These are phyloP conservation scores for Laodelphax striatellus DNA, from an alignment of 1,140 invertebrate species.

Conservation along the genomic window DNA sequence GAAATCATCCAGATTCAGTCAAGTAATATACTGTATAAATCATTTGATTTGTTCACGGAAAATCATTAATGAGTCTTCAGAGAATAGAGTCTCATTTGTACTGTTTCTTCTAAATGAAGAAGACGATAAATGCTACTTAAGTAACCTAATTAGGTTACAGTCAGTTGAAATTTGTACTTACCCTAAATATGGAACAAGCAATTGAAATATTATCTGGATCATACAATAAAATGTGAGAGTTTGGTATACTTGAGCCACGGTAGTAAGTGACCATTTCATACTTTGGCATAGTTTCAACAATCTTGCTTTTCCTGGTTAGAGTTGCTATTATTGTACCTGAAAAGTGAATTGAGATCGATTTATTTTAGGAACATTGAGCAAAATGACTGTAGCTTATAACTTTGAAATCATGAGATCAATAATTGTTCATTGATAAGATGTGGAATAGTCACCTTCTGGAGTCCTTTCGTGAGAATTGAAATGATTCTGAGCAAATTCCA, in stretches of 20 bases:
- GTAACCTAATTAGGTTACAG: too few species aligned
- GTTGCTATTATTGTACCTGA: constrained; percentile 74
- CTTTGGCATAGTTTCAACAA: constrained; percentile 68
- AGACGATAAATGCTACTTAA: too few species aligned
- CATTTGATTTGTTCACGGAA: too few species aligned
- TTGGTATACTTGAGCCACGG: constrained; percentile 77
- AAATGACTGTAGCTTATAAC: neutral
- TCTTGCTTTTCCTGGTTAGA: constrained; percentile 67
- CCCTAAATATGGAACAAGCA: constrained; percentile 82
- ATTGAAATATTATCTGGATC: constrained; percentile 87
- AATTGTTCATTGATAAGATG: too few species aligned
- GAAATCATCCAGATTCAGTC: too few species aligned
- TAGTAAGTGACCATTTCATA: constrained; percentile 88
- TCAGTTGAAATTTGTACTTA: constrained; percentile 34
- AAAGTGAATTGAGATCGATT: constrained; percentile 5
- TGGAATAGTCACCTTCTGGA: constrained; percentile 46
- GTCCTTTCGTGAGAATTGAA: constrained; percentile 83
- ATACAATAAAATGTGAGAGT: constrained; percentile 89
- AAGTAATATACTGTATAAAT: too few species aligned
- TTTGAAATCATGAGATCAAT: neutral
- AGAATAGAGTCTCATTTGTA: too few species aligned
- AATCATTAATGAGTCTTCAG: too few species aligned
- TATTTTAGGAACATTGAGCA: neutral
- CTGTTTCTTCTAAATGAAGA: too few species aligned
- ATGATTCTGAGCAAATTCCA: constrained; percentile 87